These are phyloP conservation scores for Mythimna lalbum DNA, from an alignment of 2,888 invertebrate genomes.

Conservation along the genomic window DNA sequence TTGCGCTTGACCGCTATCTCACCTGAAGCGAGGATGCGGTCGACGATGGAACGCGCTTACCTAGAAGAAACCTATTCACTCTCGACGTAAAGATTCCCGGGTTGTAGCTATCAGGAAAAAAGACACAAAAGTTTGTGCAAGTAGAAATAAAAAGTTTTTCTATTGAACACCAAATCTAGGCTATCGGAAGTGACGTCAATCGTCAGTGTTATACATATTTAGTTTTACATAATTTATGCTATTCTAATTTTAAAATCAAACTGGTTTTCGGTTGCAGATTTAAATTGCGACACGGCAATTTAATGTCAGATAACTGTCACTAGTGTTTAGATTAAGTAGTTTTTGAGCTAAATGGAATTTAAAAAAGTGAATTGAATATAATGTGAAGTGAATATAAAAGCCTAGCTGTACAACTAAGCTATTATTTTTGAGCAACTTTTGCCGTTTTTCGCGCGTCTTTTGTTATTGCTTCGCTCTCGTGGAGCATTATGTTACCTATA, in stretches of 20 bases:
- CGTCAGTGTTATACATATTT: slow-evolving; percentile 32
- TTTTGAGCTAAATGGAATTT: background rate
- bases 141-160: slow-evolving; percentile 23
- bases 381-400: too few relatives aligned
- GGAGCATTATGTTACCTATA: too few relatives aligned
- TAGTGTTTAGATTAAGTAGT: slow-evolving; percentile 9
- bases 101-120: too few relatives aligned
- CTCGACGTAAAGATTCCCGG: too few relatives aligned
- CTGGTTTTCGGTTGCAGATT: slow-evolving; percentile 36
- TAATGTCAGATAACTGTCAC: slow-evolving; percentile 23
- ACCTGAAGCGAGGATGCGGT: too few relatives aligned
- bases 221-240: slow-evolving; percentile 30
- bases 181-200: slow-evolving; percentile 53
- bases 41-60: too few relatives aligned
- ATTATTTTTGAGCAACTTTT: too few relatives aligned
- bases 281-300: slow-evolving; percentile 23
- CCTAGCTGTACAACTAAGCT: too few relatives aligned
- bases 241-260: slow-evolving; percentile 24
- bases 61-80: too few relatives aligned
- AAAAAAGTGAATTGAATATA: background rate
- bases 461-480: too few relatives aligned
- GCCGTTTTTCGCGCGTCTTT: too few relatives aligned
- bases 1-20: too few relatives aligned
- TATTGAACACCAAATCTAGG: slow-evolving; percentile 43
- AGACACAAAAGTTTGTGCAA: slow-evolving; percentile 37